Conservation (phyloP, 2,888 invertebrate species). For the Idaea straminata region DNA sequence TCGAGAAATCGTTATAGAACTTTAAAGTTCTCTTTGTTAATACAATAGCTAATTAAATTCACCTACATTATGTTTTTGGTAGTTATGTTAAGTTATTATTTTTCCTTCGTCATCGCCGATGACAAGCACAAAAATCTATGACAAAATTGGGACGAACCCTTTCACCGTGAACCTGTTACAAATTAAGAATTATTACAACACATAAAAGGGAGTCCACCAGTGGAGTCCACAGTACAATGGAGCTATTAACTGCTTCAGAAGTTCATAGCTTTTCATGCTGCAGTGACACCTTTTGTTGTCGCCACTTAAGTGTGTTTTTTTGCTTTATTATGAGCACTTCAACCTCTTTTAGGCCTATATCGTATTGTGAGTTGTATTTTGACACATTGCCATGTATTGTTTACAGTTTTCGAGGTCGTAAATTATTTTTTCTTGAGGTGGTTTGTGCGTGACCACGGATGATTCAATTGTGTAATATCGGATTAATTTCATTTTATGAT, state of each 20-base stretch:
- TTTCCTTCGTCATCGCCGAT: constrained; percentile 22
- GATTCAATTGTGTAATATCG: constrained; percentile 57
- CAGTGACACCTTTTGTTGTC: constrained; percentile 57
- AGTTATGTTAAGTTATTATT: background rate
- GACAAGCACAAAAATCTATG: constrained; percentile 21
- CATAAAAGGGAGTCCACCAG: constrained; percentile 54
- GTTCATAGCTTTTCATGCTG: constrained; percentile 69
- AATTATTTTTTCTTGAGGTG: constrained; percentile 55
- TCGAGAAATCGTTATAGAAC: background rate
- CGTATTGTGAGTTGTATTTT: constrained; percentile 71
- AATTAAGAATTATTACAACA: constrained; percentile 63
- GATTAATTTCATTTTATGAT: constrained; percentile 64
- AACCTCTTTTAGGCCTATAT: constrained; percentile 49
- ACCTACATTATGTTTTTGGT: background rate
- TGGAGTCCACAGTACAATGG: constrained; percentile 53
- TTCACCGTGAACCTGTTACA: constrained; percentile 52
- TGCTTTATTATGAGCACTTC: constrained; percentile 49
- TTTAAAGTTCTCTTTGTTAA: background rate
- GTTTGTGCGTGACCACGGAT: constrained; percentile 56
- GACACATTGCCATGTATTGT: constrained; percentile 74
- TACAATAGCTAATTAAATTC: background rate
- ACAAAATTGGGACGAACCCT: constrained; percentile 50
- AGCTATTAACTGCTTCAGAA: constrained; percentile 77
- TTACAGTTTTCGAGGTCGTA: constrained; percentile 61
- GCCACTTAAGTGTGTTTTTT: constrained; percentile 51